Percentiles rank a stretch among this genome's conserved stretches.
phyloP scores from a whole-genome alignment of 1,140 invertebrate species.

The Platorchestia sp. region DNA sequence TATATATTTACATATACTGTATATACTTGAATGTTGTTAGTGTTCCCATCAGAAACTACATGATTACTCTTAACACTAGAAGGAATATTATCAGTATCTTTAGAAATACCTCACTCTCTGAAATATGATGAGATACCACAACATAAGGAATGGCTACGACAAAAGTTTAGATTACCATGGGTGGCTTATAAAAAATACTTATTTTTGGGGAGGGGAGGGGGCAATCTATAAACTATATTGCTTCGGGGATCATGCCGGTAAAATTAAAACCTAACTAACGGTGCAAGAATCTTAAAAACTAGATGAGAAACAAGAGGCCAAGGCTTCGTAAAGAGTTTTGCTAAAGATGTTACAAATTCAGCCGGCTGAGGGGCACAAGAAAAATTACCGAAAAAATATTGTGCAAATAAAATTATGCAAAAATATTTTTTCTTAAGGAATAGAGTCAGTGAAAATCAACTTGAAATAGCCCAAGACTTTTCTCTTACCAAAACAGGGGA shows the following conservation, averaged over 20 bases:
- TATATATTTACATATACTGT: not conserved
- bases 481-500: not conserved
- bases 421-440: not conserved
- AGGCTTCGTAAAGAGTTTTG: not conserved
- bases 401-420: not conserved
- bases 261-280: not conserved
- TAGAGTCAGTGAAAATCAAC: not conserved
- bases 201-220: not conserved
- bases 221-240: not conserved
- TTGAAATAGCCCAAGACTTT: not conserved
- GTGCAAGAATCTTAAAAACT: not conserved
- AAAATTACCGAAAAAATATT: not conserved
- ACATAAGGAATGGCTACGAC: not conserved
- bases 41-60: not conserved
- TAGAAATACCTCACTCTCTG: not conserved
- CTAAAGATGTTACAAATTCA: not conserved
- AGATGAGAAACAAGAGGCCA: not conserved
- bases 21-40: no score
- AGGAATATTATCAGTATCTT: not conserved
- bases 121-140: not conserved
- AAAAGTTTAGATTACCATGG: not conserved
- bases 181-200: not conserved
- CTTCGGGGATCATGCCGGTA: not conserved
- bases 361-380: not conserved
- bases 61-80: not conserved